Conservation (phyloP, 2,113 vertebrate genomes). For the Porphyrio hochstetteri region DNA sequence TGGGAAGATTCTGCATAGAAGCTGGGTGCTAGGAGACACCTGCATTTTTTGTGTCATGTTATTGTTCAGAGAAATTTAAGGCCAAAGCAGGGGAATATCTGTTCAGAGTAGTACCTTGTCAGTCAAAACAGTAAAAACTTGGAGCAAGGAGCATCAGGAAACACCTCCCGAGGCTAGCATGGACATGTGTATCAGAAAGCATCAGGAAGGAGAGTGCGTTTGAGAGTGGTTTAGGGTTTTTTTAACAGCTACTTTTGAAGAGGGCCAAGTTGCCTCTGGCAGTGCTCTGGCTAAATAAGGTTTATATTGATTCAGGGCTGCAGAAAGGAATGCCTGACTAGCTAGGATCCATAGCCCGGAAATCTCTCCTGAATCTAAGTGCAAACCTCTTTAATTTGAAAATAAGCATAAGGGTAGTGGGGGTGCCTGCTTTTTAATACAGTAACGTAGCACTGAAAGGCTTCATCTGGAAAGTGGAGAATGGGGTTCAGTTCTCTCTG, state of each 20-base stretch:
- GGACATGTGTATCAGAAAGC: background rate
- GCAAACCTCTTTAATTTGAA: background rate
- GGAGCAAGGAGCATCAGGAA: background rate
- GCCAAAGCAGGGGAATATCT: background rate
- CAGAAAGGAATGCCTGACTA: background rate
- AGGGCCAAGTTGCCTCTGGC: background rate
- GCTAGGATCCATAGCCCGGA: background rate
- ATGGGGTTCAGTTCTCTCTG: rapidly evolving
- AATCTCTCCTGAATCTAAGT: background rate
- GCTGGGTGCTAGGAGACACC: background rate
- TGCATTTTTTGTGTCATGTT: background rate
- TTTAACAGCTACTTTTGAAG: background rate
- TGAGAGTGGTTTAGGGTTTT: background rate
- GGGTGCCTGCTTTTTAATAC: background rate
- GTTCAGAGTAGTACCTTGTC: background rate
- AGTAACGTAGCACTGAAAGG: background rate
- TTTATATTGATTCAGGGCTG: background rate
- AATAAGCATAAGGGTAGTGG: background rate
- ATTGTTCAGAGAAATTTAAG: background rate
- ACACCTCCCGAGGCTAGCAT: background rate
- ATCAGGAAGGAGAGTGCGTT: background rate
- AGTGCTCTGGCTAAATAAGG: background rate
- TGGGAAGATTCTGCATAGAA: background rate
- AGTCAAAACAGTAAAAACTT: background rate
- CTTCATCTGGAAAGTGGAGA: background rate